Evolutionary conservation across 2,888 invertebrate species (phyloP), one percentile per base, ranked within the genome.

Genomic region (Xestobium rufovillosum): DNA sequence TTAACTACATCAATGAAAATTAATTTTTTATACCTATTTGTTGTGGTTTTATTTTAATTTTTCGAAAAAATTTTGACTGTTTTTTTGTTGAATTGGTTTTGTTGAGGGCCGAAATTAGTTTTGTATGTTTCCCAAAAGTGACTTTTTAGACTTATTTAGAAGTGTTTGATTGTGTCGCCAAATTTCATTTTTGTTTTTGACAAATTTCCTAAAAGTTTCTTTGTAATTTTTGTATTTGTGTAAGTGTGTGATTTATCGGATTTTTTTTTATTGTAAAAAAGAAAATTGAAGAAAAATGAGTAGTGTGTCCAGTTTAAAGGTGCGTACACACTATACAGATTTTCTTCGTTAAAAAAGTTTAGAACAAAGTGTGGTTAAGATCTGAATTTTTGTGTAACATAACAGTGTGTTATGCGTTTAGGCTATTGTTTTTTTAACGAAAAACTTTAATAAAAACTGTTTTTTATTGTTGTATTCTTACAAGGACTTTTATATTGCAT

Each of bases 331-430:
- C n/a, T n/a, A n/a, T 6, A n/a, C 23, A 19, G 23, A n/a, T 19
- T 19, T 19, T 19, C n/a, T n/a, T n/a, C n/a, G n/a, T n/a, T n/a
- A n/a, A n/a, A 19, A 19, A 19, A 19, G n/a, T 19, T 19, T 19
- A 6, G n/a, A 19, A 19, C 23, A 34, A 66, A 55, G 63, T 64
- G 50, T 66, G 66, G 66, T 57, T 53, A n/a, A n/a, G 59, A 61
- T 60, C 63, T 52, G 59, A 64, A 57, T 53, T 59, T 62, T 63
- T 66, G 65, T 65, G 59, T 66, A 60, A 63, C 59, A 61, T 57
- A 55, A 52, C 50, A 43, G 14, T 34, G 45, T 52, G 47, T 56
- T 55, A 59, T 59, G 59, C 65, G 66, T 66, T 66, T 62, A 57
- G 66, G 57, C 66, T 66, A 66, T 66, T 66, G 66, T 61, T 48